Percentiles rank a stretch among this genome's conserved stretches.
Evolutionary conservation across 64 coral and sea anemone genomes (phyloP).

Genomic region (Orbicella faveolata): DNA sequence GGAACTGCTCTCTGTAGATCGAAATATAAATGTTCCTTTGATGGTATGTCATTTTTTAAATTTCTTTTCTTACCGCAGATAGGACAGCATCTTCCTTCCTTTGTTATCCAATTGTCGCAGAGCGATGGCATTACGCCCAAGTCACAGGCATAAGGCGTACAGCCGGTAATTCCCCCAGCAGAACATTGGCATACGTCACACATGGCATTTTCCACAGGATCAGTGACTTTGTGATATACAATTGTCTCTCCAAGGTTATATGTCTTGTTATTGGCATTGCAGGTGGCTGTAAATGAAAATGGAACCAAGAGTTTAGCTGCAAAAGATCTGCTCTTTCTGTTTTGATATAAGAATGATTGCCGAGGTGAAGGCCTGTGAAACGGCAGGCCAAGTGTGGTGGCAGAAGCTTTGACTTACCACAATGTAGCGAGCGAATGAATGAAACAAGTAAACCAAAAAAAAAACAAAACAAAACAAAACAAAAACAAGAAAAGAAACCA

Average conservation of each 20-base stretch:
- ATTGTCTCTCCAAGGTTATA: not conserved
- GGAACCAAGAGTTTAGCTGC: no score
- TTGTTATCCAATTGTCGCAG: not conserved
- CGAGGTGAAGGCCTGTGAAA: no score
- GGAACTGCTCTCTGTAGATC: no score
- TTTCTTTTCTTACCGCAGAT: conserved; percentile 1
- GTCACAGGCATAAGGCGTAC: not conserved
- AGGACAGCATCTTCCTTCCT: conserved; percentile 14
- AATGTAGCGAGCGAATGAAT: no score
- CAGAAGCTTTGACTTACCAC: no score
- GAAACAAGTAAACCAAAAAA: no score
- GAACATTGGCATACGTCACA: not conserved
- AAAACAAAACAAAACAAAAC: no score
- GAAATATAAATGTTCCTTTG: no score
- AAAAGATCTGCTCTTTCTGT: no score
- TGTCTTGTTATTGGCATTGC: not conserved
- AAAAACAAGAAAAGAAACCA: no score
- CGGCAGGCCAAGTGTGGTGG: no score
- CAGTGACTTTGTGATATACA: not conserved
- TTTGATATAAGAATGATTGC: no score
- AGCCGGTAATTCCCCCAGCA: not conserved
- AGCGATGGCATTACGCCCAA: not conserved
- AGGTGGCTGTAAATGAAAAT: not conserved
- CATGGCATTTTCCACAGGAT: not conserved
- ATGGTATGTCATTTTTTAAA: not conserved